Conservation (phyloP, 2,888 invertebrate genomes). For the Lathronympha strigana region DNA sequence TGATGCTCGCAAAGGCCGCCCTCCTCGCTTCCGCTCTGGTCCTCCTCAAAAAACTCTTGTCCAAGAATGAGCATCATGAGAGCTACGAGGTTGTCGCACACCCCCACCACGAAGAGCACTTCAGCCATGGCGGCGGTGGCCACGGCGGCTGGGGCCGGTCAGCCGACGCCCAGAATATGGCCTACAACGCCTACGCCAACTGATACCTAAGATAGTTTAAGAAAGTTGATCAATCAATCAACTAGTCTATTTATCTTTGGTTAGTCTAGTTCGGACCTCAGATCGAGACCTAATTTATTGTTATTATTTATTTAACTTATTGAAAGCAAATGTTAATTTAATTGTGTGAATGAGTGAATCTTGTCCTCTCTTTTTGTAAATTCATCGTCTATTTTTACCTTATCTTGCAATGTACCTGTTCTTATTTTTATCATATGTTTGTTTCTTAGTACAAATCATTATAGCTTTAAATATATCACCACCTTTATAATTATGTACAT, state of each 20-base stretch:
- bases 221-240: constrained; percentile 40
- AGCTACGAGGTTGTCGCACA: constrained; percentile 91
- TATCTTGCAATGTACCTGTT: constrained; percentile 67
- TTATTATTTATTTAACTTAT: constrained; percentile 78
- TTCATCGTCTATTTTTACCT: constrained; percentile 42
- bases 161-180: constrained; percentile 87
- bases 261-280: constrained; percentile 75
- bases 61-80: constrained; percentile 86
- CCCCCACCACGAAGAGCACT: constrained; percentile 86
- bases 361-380: constrained; percentile 58
- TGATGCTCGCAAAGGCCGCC: constrained; percentile 93
- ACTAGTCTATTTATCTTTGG: constrained; percentile 49
- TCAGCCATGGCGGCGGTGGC: constrained; percentile 78
- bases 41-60: constrained; percentile 86
- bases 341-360: constrained; percentile 66
- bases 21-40: constrained; percentile 90
- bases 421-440: constrained; percentile 55
- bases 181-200: constrained; percentile 87
- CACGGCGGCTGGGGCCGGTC: constrained; percentile 87
- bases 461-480: constrained; percentile 67
- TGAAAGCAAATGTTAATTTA: constrained; percentile 58
- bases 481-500: constrained; percentile 44
- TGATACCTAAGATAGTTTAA: constrained; percentile 67
- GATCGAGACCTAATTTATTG: constrained; percentile 71
- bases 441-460: constrained; percentile 68